phyloP scores from a whole-genome alignment of 1,140 invertebrate genomes.

The Bombus confusus region DNA sequence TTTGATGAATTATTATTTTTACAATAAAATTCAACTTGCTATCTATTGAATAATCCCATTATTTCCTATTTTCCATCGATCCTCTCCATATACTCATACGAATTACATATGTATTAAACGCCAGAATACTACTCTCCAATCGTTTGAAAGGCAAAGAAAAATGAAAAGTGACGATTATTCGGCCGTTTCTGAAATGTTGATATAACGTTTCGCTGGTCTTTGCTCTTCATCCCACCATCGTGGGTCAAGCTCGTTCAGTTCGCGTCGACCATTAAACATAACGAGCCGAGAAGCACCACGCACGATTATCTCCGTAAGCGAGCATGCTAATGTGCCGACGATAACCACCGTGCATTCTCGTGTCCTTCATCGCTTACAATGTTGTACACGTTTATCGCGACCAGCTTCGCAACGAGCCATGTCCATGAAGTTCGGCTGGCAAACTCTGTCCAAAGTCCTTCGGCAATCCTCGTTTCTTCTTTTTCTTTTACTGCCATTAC shows the following conservation, averaged over 20 bases:
- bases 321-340: constrained; percentile 54
- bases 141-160: not conserved
- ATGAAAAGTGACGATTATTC: constrained; percentile 5
- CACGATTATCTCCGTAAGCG: constrained; percentile 55
- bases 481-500: not conserved
- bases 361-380: constrained; percentile 57
- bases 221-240: constrained; percentile 50
- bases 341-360: constrained; percentile 54
- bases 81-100: too few relatives aligned
- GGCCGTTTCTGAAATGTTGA: constrained; percentile 33
- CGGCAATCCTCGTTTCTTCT: not conserved
- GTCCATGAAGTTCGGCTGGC: constrained; percentile 17
- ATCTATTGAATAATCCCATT: too few relatives aligned
- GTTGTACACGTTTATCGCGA: constrained; percentile 51
- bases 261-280: constrained; percentile 56
- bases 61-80: too few relatives aligned
- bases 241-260: constrained; percentile 47
- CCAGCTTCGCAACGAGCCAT: not conserved
- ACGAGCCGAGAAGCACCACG: constrained; percentile 45
- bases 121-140: not conserved
- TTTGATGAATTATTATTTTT: too few relatives aligned
- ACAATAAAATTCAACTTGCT: too few relatives aligned
- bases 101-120: not conserved
- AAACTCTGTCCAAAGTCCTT: constrained; percentile 7
- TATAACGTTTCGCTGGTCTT: constrained; percentile 34